phyloP scores from a whole-genome alignment of 2,888 invertebrate species.

The Leptopilina syphax region DNA sequence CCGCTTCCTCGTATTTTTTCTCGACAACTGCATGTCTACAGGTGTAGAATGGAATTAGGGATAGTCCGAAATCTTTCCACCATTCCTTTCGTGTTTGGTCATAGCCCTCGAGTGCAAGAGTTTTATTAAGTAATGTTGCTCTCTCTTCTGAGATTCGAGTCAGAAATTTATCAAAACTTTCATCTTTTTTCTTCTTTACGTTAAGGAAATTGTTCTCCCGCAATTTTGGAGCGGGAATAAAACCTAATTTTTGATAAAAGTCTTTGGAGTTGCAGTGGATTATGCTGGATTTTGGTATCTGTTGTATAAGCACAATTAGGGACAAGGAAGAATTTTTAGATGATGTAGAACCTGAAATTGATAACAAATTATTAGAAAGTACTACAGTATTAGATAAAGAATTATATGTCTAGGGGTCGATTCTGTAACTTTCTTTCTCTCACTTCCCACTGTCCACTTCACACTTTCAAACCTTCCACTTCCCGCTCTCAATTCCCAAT shows the following conservation, averaged over 20 bases:
- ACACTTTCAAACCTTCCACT: too few relatives aligned
- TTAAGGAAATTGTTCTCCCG: not conserved
- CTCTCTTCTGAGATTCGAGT: not conserved
- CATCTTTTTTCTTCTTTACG: not conserved
- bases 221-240: not conserved
- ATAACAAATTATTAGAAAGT: too few relatives aligned
- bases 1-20: not conserved
- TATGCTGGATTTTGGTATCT: too few relatives aligned
- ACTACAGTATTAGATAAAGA: too few relatives aligned
- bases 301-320: too few relatives aligned
- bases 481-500: too few relatives aligned
- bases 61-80: not conserved
- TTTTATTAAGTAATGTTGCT: not conserved
- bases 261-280: not conserved
- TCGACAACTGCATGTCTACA: not conserved
- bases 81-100: constrained; percentile 3
- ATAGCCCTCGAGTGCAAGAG: not conserved
- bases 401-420: too few relatives aligned
- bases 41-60: not conserved
- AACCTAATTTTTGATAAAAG: not conserved
- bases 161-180: not conserved
- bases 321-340: too few relatives aligned
- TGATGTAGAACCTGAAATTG: too few relatives aligned
- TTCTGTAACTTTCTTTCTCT: too few relatives aligned
- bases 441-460: too few relatives aligned